Percentiles rank a stretch among this genome's conserved stretches.
phyloP scores from a whole-genome alignment of 2,888 invertebrate species.

The Epiblema foenella region DNA sequence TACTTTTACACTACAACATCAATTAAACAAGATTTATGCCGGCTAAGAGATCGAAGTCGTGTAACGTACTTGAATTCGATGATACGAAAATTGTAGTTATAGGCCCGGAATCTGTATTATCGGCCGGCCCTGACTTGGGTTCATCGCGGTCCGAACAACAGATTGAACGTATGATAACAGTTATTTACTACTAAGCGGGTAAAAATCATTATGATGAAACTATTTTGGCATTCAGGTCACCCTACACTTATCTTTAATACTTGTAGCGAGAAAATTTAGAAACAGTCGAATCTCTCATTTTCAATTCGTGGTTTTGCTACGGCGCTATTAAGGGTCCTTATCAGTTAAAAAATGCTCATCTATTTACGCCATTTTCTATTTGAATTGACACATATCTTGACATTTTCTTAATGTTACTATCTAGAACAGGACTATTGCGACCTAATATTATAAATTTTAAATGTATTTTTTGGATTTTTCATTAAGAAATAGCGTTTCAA shows the following conservation, averaged over 20 bases:
- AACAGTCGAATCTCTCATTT: neutral
- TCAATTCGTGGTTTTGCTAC: no score
- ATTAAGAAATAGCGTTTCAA: no score
- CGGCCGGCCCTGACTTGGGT: slow-evolving; percentile 76
- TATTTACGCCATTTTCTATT: no score
- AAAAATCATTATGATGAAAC: slow-evolving; percentile 56
- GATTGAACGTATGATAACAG: slow-evolving; percentile 76
- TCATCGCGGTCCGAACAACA: slow-evolving; percentile 70
- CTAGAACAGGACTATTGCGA: no score
- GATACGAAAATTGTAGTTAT: slow-evolving; percentile 65
- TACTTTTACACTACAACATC: neutral
- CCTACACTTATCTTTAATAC: neutral
- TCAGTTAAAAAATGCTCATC: no score
- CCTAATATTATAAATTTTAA: no score
- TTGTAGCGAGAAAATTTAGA: neutral
- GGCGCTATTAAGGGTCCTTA: no score
- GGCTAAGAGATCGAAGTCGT: neutral
- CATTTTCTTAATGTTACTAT: no score
- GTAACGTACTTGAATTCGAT: slow-evolving; percentile 15
- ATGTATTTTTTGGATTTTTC: no score
- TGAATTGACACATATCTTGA: no score
- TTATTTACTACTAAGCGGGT: slow-evolving; percentile 57
- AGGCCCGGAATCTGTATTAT: slow-evolving; percentile 66
- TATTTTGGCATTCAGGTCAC: slow-evolving; percentile 43
- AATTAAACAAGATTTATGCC: neutral